Evolutionary conservation across 2,797 vertebrate genomes (phyloP).

Genomic region (Danionella dracula): DNA sequence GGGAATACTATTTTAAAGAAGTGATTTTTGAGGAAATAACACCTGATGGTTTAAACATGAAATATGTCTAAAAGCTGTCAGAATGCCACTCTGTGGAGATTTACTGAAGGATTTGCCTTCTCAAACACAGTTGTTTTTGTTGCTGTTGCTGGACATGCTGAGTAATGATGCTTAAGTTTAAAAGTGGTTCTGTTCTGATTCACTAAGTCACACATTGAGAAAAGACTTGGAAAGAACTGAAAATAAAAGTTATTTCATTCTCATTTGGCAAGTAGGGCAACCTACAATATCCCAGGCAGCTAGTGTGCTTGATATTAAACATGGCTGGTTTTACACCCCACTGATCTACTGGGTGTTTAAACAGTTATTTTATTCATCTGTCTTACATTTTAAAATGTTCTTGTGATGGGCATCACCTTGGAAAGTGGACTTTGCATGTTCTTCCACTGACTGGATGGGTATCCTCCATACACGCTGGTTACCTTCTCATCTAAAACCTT

Average conservation of each 20-base stretch:
- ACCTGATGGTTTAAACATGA: background rate
- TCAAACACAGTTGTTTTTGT: conserved; percentile 4
- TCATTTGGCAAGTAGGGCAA: conserved; percentile 33
- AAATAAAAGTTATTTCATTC: conserved; percentile 19
- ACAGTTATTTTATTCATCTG: no score
- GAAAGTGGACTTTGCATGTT: no score
- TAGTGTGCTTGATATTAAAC: background rate
- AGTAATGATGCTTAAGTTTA: background rate
- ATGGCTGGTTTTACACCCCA: background rate
- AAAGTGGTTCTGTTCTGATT: background rate
- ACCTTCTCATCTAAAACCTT: no score
- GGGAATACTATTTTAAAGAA: conserved; percentile 16
- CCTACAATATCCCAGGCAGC: background rate
- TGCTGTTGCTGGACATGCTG: background rate
- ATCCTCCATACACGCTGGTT: no score
- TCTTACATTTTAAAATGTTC: no score
- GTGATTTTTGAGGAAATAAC: background rate
- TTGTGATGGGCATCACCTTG: no score
- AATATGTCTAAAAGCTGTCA: no score
- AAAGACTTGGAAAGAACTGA: conserved; percentile 14
- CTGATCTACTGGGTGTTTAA: no score
- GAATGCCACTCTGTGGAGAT: background rate
- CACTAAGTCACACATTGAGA: background rate
- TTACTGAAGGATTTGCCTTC: background rate
- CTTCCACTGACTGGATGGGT: no score